Conservation (phyloP, 2,888 invertebrate species). For the Phasia obesa region DNA sequence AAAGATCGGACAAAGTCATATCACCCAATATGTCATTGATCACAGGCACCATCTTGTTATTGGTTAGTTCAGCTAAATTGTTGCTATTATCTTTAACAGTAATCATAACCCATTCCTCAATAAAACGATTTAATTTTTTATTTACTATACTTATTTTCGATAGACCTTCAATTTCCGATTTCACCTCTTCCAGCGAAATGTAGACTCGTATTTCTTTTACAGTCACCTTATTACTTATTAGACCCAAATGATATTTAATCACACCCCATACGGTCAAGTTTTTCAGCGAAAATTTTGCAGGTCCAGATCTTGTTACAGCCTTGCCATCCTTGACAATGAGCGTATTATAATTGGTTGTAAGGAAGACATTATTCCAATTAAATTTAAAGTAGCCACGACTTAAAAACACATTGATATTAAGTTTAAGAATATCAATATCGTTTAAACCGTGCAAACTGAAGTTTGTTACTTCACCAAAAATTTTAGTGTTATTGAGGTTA, state of each 20-base stretch:
- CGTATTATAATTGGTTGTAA: slow-evolving; percentile 75
- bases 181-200: slow-evolving; percentile 74
- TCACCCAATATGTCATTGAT: slow-evolving; percentile 76
- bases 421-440: slow-evolving; percentile 73
- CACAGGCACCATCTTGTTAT: slow-evolving; percentile 72
- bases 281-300: slow-evolving; percentile 75
- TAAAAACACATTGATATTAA: slow-evolving; percentile 71
- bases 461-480: slow-evolving; percentile 72
- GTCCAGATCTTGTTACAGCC: slow-evolving; percentile 73
- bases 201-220: slow-evolving; percentile 75
- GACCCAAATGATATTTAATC: slow-evolving; percentile 74
- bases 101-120: slow-evolving; percentile 77
- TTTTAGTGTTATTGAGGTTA: slow-evolving; percentile 63
- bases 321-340: slow-evolving; percentile 64
- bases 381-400: slow-evolving; percentile 75
- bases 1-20: slow-evolving; percentile 74
- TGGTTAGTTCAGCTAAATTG: slow-evolving; percentile 72
- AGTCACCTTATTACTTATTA: slow-evolving; percentile 69
- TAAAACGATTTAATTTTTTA: slow-evolving; percentile 76
- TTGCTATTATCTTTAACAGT: slow-evolving; percentile 78
- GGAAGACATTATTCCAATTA: slow-evolving; percentile 73
- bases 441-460: slow-evolving; percentile 75
- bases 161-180: slow-evolving; percentile 77
- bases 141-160: slow-evolving; percentile 76
- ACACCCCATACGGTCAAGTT: slow-evolving; percentile 73